Percentiles rank a stretch among this genome's conserved stretches.
phyloP scores from a whole-genome alignment of 2,797 vertebrate genomes.

The Cirrhinus molitorella region DNA sequence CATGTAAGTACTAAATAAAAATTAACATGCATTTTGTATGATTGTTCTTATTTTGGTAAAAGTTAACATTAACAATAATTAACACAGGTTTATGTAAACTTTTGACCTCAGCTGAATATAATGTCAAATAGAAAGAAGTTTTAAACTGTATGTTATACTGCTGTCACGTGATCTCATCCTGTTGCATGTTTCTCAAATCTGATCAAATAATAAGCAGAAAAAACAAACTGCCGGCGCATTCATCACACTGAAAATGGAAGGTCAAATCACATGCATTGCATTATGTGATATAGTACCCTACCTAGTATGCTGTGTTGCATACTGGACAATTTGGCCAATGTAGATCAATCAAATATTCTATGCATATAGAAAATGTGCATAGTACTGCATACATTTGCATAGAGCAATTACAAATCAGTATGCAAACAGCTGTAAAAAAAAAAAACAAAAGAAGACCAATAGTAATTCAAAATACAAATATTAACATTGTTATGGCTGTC shows the following conservation, averaged over 20 bases:
- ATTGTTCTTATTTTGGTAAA: too few species aligned
- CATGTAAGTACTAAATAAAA: too few species aligned
- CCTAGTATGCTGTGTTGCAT: not conserved
- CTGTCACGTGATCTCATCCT: too few species aligned
- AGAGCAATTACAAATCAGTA: not conserved
- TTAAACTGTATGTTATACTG: too few species aligned
- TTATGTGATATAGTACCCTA: not conserved
- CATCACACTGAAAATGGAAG: not conserved
- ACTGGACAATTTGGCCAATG: not conserved
- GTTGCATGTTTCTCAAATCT: too few species aligned
- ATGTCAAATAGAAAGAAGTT: too few species aligned
- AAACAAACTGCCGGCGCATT: not conserved
- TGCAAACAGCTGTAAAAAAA: not conserved
- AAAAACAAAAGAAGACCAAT: not conserved
- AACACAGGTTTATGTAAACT: too few species aligned
- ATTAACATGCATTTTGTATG: too few species aligned
- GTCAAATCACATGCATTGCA: not conserved
- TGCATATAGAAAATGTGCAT: not conserved
- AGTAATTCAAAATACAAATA: not conserved
- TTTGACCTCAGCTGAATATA: too few species aligned
- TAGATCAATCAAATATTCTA: not conserved
- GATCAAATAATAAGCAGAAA: too few species aligned
- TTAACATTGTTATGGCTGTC: not conserved
- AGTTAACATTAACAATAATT: too few species aligned
- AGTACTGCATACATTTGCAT: not conserved